Base-by-base conservation (phyloP, 2,888 invertebrate species). In the Spodoptera littoralis region DNA sequence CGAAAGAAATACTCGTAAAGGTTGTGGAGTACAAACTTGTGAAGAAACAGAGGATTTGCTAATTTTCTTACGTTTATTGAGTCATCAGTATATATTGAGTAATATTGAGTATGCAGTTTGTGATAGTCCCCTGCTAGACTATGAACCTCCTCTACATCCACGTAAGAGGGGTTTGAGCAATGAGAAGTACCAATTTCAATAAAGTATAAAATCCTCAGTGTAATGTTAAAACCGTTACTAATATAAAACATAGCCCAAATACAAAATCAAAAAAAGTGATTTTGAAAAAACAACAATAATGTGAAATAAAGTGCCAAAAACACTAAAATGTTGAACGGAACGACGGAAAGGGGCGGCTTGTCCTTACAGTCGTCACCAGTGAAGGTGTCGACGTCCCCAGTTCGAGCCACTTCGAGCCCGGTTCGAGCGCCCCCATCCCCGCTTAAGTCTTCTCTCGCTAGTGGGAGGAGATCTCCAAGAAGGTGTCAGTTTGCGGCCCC, bases 401-500 rank as follows among this genome's bases (percentile, higher is more conserved):
- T 92, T 2, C 80, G 90, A 53, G 93, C 92, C 0, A 89, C 93
- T 0, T 87, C 92, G 0, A 93, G 94, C 60, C 92, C 94, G 0
- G 89, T 93, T 0, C 80, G 93, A 45, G 91, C 90, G 2, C 90
- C 92, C 2, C 82, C 92, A 0, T 94, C 93, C 0, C 94, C 94
- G 6, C 73, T 94, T 0, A 94, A 94, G 64, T 92, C 92, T 0
- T 91, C 94, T 0, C 45, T 94, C 42, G 90, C 92, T 0, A 88
- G 84, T 53, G 90, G 91, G 0, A 84, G 88, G 56, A 81, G 88
- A 46, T 92, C 93, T 0, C 93, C 93, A 0, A 77, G 92, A 22
- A 84, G 89, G 49, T 95, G 95, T 67, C 95, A 95, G 87, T 95
- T 94, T 65, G 92, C 94, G 0, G 88, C 93, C 0, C 92, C 93